Conservation (phyloP, 2,113 vertebrate species). For the Mandrillus leucophaeus region DNA sequence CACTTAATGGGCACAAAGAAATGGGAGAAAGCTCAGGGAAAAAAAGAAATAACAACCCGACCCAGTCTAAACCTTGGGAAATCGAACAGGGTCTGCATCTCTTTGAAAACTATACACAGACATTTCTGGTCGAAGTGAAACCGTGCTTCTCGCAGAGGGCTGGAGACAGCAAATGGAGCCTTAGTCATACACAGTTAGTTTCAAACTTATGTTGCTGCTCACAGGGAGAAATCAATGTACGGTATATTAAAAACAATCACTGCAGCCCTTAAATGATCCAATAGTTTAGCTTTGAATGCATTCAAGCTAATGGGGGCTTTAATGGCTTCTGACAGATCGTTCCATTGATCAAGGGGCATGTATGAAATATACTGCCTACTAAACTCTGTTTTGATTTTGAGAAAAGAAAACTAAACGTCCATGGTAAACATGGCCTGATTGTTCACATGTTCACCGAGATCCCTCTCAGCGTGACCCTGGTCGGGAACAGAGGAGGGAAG, state of each 20-base stretch:
- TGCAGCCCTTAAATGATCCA: slow-evolving; percentile 76
- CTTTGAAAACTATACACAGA: slow-evolving; percentile 62
- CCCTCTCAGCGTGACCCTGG: slow-evolving; percentile 79
- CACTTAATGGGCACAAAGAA: slow-evolving; percentile 42
- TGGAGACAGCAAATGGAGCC: slow-evolving; percentile 74
- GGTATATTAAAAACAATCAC: slow-evolving; percentile 85
- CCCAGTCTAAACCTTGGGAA: slow-evolving; percentile 55
- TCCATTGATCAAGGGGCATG: slow-evolving; percentile 85
- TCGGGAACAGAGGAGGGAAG: slow-evolving; percentile 69
- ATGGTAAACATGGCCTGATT: slow-evolving; percentile 87
- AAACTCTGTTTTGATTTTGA: slow-evolving; percentile 85
- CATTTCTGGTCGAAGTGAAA: slow-evolving; percentile 70
- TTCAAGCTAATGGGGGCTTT: slow-evolving; percentile 80
- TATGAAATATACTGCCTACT: slow-evolving; percentile 82
- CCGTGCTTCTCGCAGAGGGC: slow-evolving; percentile 37
- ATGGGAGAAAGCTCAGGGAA: background rate
- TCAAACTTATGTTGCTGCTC: slow-evolving; percentile 82
- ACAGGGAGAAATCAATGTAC: slow-evolving; percentile 84
- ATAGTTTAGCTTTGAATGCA: slow-evolving; percentile 83
- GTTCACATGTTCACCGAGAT: slow-evolving; percentile 79
- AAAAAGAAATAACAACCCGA: background rate
- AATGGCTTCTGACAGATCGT: slow-evolving; percentile 86
- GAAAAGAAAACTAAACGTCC: slow-evolving; percentile 84
- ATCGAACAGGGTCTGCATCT: slow-evolving; percentile 56
- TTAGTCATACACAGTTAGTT: slow-evolving; percentile 83